Evolutionary conservation across 2,797 vertebrate genomes (phyloP).

Genomic region (Percopsis omiscomaycus): DNA sequence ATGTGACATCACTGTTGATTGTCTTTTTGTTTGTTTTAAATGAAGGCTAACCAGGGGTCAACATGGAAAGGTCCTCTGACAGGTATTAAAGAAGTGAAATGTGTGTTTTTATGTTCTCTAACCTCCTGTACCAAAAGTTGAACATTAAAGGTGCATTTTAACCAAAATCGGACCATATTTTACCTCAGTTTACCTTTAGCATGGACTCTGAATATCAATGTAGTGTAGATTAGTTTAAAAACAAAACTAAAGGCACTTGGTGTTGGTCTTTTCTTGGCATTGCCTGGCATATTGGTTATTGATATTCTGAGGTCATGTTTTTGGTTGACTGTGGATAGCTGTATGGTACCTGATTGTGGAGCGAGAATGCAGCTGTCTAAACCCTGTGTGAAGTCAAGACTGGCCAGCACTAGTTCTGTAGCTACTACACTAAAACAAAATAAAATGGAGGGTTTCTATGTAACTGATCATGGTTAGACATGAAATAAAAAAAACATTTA

Average conservation of each 20-base stretch:
- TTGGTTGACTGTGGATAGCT: conserved; percentile 39
- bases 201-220: conserved; percentile 46
- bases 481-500: conserved; percentile 83
- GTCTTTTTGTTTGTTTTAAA: conserved; percentile 74
- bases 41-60: conserved; percentile 71
- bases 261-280: conserved; percentile 37
- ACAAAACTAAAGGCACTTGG: conserved; percentile 12
- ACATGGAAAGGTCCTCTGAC: conserved; percentile 63
- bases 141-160: conserved; percentile 70
- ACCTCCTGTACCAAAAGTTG: conserved; percentile 92
- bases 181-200: conserved; percentile 46
- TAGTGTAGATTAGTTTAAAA: conserved; percentile 15
- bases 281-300: conserved; percentile 24
- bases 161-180: conserved; percentile 59
- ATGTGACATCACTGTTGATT: conserved; percentile 84
- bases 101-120: conserved; percentile 77
- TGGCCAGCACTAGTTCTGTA: conserved; percentile 59
- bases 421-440: conserved; percentile 81
- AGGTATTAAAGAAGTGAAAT: conserved; percentile 68
- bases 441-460: conserved; percentile 88
- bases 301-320: conserved; percentile 55
- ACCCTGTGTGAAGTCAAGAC: conserved; percentile 47
- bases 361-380: conserved; percentile 56
- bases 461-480: conserved; percentile 90
- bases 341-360: conserved; percentile 54